Percentiles rank a stretch among this genome's conserved stretches.
phyloP scores from a whole-genome alignment of 2,113 vertebrate genomes.

The Pandion haliaetus region DNA sequence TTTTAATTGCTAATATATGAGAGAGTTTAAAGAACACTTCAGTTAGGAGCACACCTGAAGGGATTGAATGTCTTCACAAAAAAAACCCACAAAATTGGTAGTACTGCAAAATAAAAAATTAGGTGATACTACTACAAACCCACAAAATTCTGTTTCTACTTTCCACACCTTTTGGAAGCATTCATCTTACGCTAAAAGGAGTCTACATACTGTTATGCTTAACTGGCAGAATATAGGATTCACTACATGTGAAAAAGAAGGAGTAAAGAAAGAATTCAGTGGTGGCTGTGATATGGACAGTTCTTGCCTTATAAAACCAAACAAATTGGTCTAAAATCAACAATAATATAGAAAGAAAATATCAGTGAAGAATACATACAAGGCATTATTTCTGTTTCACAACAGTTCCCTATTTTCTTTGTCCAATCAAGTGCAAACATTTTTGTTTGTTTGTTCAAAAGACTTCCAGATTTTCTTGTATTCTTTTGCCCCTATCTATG shows the following conservation, averaged over 20 bases:
- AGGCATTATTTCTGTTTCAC: not conserved
- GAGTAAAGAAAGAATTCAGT: not conserved
- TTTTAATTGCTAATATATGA: constrained; percentile 38
- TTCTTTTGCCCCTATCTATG: not conserved
- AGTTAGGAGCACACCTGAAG: not conserved
- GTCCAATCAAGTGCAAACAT: not conserved
- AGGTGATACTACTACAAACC: not conserved
- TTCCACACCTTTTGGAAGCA: not conserved
- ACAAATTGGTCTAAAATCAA: not conserved
- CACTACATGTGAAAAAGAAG: not conserved
- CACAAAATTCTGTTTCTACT: not conserved
- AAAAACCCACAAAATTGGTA: fast-evolving
- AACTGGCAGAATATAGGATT: not conserved
- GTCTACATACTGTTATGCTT: not conserved
- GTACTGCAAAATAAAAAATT: not conserved
- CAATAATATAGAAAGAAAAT: not conserved
- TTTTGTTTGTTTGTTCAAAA: not conserved
- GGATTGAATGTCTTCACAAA: not conserved
- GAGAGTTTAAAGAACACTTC: not conserved
- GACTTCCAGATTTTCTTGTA: not conserved
- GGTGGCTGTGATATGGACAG: not conserved
- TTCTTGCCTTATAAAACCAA: not conserved
- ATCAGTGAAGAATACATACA: not conserved
- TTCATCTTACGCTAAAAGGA: not conserved
- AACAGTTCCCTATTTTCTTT: not conserved